Base-by-base conservation (phyloP, 2,113 vertebrate genomes). In the Nanorana parkeri region DNA sequence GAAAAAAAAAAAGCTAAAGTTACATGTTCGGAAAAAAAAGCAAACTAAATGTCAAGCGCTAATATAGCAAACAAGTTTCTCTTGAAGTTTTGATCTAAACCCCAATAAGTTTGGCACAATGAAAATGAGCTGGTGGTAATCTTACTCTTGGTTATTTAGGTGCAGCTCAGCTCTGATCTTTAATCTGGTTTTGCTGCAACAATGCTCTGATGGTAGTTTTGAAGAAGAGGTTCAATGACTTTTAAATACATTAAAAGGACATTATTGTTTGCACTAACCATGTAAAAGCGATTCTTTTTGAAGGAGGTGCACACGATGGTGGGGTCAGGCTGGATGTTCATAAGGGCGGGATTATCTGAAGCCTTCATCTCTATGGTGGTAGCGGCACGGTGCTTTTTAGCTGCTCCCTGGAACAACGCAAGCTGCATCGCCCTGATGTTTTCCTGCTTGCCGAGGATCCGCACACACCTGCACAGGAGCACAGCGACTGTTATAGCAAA, bases 271-370 rank as follows among this genome's bases (percentile, higher is more conserved):
- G 3, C 11, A 71, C 80, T 32, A 69, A 99, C 98, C 97, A 98
- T 94, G 88, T 99, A 99, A 91, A 99, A 99, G 75, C 98, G 95
- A 75, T 98, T 99, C 90, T 99, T 99, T 89, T 99, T 99, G 84
- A 99, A 99, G 24, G 97, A 95, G 0, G 96, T 98, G 90, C 96
- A 99, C 88, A 99, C 94, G 78, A 99, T 87, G 80, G 95, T 98
- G 0, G 97, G 98, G 87, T 99, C 98, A 3, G 96, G 92, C 85
- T 95, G 94, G 6, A 92, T 80, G 81, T 91, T 96, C 84, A 98
- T 93, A 5, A 99, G 92, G 81, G 97, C 97, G 0, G 98, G 98
- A 85, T 99, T 99, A 86, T 99, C 97, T 0, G 96, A 98, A 16
- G 97, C 97, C 85, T 97, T 99, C 97, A 99, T 99, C 88, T 99